Conservation (phyloP, 2,113 vertebrate species). For the Pomatorhinus ruficollis region DNA sequence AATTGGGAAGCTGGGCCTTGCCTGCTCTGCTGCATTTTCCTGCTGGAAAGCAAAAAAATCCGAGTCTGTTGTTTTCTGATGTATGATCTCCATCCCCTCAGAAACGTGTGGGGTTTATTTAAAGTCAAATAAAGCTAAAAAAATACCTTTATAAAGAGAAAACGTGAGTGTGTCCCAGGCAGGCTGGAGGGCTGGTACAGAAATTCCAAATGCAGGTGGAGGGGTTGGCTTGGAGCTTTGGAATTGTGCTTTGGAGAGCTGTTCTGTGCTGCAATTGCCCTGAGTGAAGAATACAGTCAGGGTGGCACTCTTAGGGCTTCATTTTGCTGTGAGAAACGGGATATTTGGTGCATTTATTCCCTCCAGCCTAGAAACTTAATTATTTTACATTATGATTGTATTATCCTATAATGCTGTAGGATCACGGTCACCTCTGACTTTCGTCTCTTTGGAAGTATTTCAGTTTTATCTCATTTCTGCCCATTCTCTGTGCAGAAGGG, state of each 20-base stretch:
- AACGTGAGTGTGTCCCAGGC: not conserved
- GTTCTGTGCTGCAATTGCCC: not conserved
- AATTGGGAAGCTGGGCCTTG: not conserved
- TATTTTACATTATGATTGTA: not conserved
- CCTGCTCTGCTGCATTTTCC: not conserved
- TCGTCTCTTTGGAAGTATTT: not conserved
- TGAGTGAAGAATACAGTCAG: not conserved
- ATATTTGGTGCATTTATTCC: not conserved
- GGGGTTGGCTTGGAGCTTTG: not conserved
- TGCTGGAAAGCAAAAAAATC: not conserved
- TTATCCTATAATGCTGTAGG: not conserved
- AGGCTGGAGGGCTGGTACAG: not conserved
- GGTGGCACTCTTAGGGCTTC: not conserved
- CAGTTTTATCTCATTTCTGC: not conserved
- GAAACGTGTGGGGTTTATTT: not conserved
- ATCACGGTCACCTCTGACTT: fast-evolving
- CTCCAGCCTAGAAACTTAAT: not conserved
- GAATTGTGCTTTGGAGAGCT: not conserved
- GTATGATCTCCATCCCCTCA: not conserved
- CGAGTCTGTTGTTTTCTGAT: fast-evolving
- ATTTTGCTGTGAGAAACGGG: not conserved
- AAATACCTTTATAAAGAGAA: not conserved
- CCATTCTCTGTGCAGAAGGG: fast-evolving
- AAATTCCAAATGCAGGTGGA: not conserved
- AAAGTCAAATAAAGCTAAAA: not conserved